These are phyloP conservation scores for Ia io DNA, from an alignment of 2,113 vertebrate species.

Conservation along the genomic window DNA sequence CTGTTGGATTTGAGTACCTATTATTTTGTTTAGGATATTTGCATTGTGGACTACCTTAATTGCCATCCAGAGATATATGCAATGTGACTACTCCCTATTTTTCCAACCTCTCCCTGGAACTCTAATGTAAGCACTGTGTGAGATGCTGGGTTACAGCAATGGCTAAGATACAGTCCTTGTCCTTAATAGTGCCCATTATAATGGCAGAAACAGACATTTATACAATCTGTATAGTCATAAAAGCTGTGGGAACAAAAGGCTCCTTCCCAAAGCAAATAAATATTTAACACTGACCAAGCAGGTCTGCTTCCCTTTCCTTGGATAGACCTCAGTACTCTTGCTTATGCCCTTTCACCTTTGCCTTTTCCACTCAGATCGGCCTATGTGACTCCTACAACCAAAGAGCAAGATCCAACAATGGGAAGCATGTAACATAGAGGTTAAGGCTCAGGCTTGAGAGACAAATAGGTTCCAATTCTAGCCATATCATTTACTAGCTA, in stretches of 20 bases:
- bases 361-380: not conserved
- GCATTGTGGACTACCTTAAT: not conserved
- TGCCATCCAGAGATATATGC: not conserved
- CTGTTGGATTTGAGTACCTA: not conserved
- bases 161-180: not conserved
- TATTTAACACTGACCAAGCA: not conserved
- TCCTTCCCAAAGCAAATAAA: not conserved
- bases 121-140: not conserved
- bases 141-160: not conserved
- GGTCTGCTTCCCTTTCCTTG: not conserved
- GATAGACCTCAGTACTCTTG: not conserved
- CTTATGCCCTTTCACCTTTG: not conserved
- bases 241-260: not conserved
- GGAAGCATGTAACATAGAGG: not conserved
- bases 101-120: not conserved
- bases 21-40: constrained; percentile 18
- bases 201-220: not conserved
- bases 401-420: not conserved
- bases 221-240: not conserved
- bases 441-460: not conserved
- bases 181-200: not conserved
- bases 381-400: not conserved
- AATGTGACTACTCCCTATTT: not conserved
- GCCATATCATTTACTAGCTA: not conserved
- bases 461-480: not conserved